A percentile compares a stretch with the other conserved stretches of the same genome.
phyloP scores from a whole-genome alignment of 2,888 invertebrate species.

The Pachycephus smyrnensis region DNA sequence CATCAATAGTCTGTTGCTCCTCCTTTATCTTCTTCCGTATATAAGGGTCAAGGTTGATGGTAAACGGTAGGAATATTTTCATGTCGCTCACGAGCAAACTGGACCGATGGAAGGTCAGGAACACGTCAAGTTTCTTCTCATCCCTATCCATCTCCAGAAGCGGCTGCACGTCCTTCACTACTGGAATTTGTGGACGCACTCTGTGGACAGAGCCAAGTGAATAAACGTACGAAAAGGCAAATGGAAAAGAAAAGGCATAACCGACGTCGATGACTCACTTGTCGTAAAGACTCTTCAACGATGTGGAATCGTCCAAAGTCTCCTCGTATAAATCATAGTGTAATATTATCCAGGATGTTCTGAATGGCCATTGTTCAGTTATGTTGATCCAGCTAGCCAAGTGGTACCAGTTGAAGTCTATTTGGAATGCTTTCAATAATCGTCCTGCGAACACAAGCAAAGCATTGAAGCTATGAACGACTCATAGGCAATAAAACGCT shows the following conservation, averaged over 20 bases:
- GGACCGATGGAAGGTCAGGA: constrained; percentile 88
- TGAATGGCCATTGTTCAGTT: constrained; percentile 98
- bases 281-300: constrained; percentile 92
- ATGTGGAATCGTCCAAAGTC: constrained; percentile 84
- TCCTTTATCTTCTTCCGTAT: constrained; percentile 96
- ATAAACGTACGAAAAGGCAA: neutral
- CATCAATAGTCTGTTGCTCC: constrained; percentile 78
- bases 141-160: constrained; percentile 93
- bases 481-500: neutral
- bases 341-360: constrained; percentile 97
- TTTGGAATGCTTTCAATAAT: constrained; percentile 96
- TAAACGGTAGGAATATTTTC: constrained; percentile 96
- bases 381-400: constrained; percentile 98
- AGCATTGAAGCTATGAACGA: neutral
- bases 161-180: constrained; percentile 88
- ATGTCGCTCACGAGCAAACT: constrained; percentile 89
- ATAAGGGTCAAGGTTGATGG: constrained; percentile 98
- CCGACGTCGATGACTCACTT: constrained; percentile 75
- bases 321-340: constrained; percentile 93
- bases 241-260: neutral
- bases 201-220: constrained; percentile 66
- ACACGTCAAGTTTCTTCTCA: constrained; percentile 94
- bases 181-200: constrained; percentile 84
- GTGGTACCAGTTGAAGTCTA: constrained; percentile 99
- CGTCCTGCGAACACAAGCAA: constrained; percentile 74